These are phyloP conservation scores for Eumaeus atala DNA, from an alignment of 1,140 invertebrate genomes.

Conservation along the genomic window DNA sequence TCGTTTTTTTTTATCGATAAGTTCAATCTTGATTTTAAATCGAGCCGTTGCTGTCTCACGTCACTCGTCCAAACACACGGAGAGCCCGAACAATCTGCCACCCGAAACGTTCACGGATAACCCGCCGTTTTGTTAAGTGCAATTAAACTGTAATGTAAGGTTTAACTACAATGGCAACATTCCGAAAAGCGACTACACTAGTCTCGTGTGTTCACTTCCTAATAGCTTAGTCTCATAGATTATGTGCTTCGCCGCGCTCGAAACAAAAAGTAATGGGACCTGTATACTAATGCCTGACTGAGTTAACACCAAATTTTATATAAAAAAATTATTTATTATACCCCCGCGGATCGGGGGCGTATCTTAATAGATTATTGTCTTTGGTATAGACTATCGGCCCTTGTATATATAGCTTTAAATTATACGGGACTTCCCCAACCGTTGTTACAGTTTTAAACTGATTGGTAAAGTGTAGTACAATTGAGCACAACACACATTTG, in stretches of 20 bases:
- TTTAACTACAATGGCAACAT: slow-evolving; percentile 28
- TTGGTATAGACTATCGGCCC: slow-evolving; percentile 18
- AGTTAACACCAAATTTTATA: slow-evolving; percentile 66
- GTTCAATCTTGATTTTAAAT: too few species aligned
- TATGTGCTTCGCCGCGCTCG: slow-evolving; percentile 39
- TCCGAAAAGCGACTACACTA: slow-evolving; percentile 49
- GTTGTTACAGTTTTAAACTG: slow-evolving; percentile 21
- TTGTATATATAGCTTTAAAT: slow-evolving; percentile 26
- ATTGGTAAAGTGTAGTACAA: slow-evolving; percentile 41
- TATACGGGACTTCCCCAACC: slow-evolving; percentile 2
- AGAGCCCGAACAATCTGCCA: too few species aligned
- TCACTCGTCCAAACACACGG: too few species aligned
- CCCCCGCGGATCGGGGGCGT: slow-evolving; percentile 23
- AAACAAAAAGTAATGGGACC: slow-evolving; percentile 50
- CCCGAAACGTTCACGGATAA: neutral
- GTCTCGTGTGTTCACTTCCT: slow-evolving; percentile 54
- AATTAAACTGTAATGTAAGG: slow-evolving; percentile 5
- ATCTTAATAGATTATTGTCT: slow-evolving; percentile 14
- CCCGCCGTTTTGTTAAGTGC: slow-evolving; percentile 6
- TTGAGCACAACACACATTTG: slow-evolving; percentile 46
- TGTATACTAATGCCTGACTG: slow-evolving; percentile 59
- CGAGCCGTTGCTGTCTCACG: too few species aligned
- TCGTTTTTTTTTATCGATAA: too few species aligned
- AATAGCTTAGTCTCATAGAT: slow-evolving; percentile 33
- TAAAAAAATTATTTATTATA: slow-evolving; percentile 42